Conservation (phyloP, 1,140 invertebrate species). For the Bombus ignitus region DNA sequence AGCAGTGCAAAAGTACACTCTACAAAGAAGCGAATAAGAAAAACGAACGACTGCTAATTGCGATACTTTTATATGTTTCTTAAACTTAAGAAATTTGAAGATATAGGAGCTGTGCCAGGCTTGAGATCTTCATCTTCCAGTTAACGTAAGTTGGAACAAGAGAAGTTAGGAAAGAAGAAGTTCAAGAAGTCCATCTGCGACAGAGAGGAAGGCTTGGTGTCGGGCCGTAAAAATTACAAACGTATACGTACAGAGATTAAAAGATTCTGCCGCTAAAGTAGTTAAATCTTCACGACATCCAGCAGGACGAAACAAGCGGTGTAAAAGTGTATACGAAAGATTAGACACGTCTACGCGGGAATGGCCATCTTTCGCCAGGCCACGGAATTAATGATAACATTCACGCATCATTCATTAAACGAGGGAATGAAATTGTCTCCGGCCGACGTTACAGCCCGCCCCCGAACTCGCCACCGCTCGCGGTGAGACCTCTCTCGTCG, state of each 20-base stretch:
- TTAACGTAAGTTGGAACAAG: background rate
- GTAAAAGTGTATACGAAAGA: background rate
- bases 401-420: constrained; percentile 28
- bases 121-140: background rate
- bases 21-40: background rate
- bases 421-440: constrained; percentile 12
- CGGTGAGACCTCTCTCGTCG: constrained; percentile 44
- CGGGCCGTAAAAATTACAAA: background rate
- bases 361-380: background rate
- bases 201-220: background rate
- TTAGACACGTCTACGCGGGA: background rate
- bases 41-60: background rate
- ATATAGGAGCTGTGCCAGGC: background rate
- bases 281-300: too few relatives aligned
- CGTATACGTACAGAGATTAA: background rate
- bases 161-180: background rate
- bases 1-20: too few relatives aligned
- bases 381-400: constrained; percentile 15
- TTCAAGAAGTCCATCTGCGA: rapidly evolving
- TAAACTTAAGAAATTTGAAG: background rate
- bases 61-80: background rate
- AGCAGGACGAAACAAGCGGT: too few relatives aligned
- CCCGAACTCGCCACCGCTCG: background rate
- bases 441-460: background rate
- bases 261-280: too few relatives aligned